Conservation (phyloP, 2,113 vertebrate genomes). For the Stictonetta naevosa region DNA sequence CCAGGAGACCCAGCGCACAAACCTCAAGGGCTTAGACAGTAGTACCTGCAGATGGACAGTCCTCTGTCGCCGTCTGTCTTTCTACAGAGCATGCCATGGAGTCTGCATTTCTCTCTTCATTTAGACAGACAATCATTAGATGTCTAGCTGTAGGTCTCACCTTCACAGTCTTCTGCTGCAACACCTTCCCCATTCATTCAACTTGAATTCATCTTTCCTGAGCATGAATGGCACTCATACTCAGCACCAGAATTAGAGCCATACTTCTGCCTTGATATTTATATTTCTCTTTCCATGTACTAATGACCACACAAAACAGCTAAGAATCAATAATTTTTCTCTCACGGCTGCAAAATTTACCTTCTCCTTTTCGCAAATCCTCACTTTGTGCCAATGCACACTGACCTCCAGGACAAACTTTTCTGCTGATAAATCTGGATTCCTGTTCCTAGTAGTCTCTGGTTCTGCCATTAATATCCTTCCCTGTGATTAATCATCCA, state of each 20-base stretch:
- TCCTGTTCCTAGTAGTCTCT: neutral
- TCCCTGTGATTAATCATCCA: neutral
- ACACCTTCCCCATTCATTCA: neutral
- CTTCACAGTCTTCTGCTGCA: accelerated
- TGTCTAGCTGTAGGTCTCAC: neutral
- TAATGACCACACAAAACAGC: neutral
- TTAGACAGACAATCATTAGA: neutral
- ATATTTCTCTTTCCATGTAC: neutral
- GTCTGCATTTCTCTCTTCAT: neutral
- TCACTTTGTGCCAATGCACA: neutral
- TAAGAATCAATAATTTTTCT: neutral
- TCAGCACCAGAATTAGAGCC: neutral
- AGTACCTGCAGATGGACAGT: neutral
- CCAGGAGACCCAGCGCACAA: accelerated
- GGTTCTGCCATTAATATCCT: neutral
- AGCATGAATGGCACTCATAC: neutral
- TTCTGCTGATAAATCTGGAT: neutral
- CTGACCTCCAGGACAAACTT: neutral
- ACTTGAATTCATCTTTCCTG: neutral
- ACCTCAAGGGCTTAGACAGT: neutral
- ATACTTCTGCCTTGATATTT: neutral
- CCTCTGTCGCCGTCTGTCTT: neutral
- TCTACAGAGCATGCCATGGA: neutral
- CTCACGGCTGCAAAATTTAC: neutral
- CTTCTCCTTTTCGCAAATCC: neutral